A percentile compares a stretch with the other conserved stretches of the same genome.
phyloP scores from a whole-genome alignment of 2,797 vertebrate genomes.

The Enoplosus armatus region DNA sequence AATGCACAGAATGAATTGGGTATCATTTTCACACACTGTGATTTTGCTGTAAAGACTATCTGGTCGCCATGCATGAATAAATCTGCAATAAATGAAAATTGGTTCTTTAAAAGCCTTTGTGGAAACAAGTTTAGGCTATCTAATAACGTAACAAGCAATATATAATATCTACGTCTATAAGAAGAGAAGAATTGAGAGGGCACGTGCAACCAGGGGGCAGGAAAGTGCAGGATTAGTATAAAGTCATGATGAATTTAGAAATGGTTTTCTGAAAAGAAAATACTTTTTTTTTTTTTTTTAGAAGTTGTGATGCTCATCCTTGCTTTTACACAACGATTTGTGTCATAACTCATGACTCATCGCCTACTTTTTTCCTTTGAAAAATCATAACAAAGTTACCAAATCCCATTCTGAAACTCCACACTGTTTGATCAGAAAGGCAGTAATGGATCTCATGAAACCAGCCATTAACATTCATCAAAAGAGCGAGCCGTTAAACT shows the following conservation, averaged over 20 bases:
- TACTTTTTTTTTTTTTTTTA: neutral
- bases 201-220: neutral
- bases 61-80: slow-evolving; percentile 1
- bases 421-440: neutral
- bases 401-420: neutral
- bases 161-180: too few relatives aligned
- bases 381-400: neutral
- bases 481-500: neutral
- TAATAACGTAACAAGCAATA: neutral
- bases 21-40: neutral
- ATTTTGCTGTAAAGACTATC: slow-evolving; percentile 7
- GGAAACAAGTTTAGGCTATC: neutral
- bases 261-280: slow-evolving; percentile 3
- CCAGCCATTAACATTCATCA: neutral
- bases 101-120: neutral
- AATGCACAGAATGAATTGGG: neutral
- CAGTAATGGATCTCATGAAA: neutral
- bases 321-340: neutral
- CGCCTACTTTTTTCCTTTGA: neutral
- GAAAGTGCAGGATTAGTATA: neutral
- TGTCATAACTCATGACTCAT: neutral
- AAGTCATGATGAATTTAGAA: neutral
- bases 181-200: too few relatives aligned
- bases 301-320: neutral
- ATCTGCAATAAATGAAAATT: slow-evolving; percentile 8